Conservation (phyloP, 2,797 vertebrate genomes). For the Enteromius trimaculatus region DNA sequence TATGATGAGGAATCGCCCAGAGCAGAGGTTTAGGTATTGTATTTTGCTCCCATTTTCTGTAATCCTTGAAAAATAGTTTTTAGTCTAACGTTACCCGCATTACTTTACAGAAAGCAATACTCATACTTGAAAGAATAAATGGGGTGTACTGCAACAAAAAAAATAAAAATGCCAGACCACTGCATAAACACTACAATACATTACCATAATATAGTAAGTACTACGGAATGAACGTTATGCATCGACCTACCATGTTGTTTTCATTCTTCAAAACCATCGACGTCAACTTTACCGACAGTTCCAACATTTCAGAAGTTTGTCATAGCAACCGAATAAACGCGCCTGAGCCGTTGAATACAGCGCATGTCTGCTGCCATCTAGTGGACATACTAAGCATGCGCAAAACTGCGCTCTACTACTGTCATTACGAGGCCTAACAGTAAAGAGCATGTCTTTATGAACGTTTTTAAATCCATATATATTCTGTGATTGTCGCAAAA, state of each 20-base stretch:
- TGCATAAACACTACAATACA: background rate
- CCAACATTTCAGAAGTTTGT: background rate
- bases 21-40: slow-evolving; percentile 2
- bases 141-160: background rate
- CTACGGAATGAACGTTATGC: background rate
- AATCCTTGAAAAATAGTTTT: slow-evolving; percentile 51
- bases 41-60: slow-evolving; percentile 55
- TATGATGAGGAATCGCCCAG: slow-evolving; percentile 9
- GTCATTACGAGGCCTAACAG: background rate
- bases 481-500: background rate
- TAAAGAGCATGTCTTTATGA: background rate
- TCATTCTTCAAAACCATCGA: background rate
- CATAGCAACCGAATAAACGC: slow-evolving; percentile 16
- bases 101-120: background rate
- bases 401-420: background rate
- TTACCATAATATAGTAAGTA: background rate
- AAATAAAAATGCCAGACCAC: background rate
- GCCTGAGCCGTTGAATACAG: background rate
- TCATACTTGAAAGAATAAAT: background rate
- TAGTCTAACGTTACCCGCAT: background rate
- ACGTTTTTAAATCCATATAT: background rate
- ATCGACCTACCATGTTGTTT: background rate
- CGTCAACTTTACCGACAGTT: background rate
- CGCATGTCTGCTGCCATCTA: slow-evolving; percentile 11
- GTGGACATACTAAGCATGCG: slow-evolving; percentile 24